These are phyloP conservation scores for Chelonia mydas DNA, from an alignment of 2,797 vertebrate species.

Conservation along the genomic window DNA sequence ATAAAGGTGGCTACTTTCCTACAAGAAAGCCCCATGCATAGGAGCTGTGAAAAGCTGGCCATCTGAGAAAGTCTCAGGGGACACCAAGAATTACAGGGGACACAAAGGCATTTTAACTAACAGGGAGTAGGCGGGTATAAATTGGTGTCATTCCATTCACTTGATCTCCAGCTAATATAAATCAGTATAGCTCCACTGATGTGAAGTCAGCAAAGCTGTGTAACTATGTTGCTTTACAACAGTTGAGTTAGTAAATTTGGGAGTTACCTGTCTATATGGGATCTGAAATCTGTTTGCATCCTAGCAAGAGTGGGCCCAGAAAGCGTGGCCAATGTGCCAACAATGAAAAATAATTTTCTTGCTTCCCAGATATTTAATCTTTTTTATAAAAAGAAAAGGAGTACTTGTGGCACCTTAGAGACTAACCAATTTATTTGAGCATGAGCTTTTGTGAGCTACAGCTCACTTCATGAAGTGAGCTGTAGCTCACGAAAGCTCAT, in stretches of 20 bases:
- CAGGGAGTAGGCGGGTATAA: background rate
- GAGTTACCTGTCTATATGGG: background rate
- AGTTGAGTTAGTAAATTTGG: background rate
- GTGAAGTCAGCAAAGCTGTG: background rate
- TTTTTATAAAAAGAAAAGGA: too few relatives aligned
- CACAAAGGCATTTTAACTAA: background rate
- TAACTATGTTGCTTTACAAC: background rate
- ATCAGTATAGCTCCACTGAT: too few relatives aligned
- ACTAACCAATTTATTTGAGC: too few relatives aligned
- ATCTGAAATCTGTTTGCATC: background rate
- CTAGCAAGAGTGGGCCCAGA: background rate
- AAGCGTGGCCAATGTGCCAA: background rate
- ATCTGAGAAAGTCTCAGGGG: background rate
- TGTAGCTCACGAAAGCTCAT: too few relatives aligned
- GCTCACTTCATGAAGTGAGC: too few relatives aligned
- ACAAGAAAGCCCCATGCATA: background rate
- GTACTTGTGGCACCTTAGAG: too few relatives aligned
- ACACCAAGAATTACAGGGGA: background rate
- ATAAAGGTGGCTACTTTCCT: background rate
- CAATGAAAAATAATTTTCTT: background rate
- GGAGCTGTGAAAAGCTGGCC: background rate
- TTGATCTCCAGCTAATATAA: background rate
- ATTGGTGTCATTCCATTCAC: background rate
- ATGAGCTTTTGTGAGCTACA: too few relatives aligned
- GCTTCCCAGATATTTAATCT: background rate